Evolutionary conservation across 2,113 vertebrate genomes (phyloP), one percentile per base, ranked within the genome.

Genomic region (Albula glossodonta): DNA sequence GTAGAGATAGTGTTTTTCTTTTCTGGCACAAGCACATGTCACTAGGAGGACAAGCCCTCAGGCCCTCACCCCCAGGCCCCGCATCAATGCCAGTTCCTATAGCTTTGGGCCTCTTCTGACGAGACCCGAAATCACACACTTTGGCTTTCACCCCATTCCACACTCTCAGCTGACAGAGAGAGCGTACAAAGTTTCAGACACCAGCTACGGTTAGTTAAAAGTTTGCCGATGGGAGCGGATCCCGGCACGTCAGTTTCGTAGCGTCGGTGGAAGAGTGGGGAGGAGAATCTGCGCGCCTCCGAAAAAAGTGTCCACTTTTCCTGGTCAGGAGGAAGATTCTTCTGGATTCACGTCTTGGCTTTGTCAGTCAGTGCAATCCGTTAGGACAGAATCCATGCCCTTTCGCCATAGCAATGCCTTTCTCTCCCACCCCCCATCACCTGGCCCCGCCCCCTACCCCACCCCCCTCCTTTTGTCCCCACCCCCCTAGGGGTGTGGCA

Each of bases 401-500:
- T n/a, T 22, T 8, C 2, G 22, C 70, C 31, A 81, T 57, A 41
- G 66, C 70, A 13, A 77, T 3, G 7, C 70, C 31, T 41, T 41
- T 0, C 31, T 41, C 31, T 41, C 31, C 31, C 31, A 41, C 31
- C 31, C 31, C 31, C 31, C 31, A 41, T 41, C 31, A 41, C 31
- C 31, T 41, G 31, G 51, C 13, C n/a, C 2, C 22, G 31, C 0
- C 52, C 8, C 15, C 3, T 52, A 74, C 22, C 51, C 49, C 48
- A 50, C 19, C 56, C 17, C 15, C 74, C 15, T 15, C 60, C 11
- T 12, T 31, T 93, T n/a, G 51, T 80, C 52, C 12, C 31, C 52
- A 25, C 12, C 60, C 5, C 1, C 81, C 88, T 92, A 96, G 4
- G 95, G 95, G 89, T 99, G 98, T 56, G 98, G 97, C 85, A 99